These are phyloP conservation scores for Lamproptera curius DNA, from an alignment of 2,888 invertebrate genomes.

Conservation along the genomic window DNA sequence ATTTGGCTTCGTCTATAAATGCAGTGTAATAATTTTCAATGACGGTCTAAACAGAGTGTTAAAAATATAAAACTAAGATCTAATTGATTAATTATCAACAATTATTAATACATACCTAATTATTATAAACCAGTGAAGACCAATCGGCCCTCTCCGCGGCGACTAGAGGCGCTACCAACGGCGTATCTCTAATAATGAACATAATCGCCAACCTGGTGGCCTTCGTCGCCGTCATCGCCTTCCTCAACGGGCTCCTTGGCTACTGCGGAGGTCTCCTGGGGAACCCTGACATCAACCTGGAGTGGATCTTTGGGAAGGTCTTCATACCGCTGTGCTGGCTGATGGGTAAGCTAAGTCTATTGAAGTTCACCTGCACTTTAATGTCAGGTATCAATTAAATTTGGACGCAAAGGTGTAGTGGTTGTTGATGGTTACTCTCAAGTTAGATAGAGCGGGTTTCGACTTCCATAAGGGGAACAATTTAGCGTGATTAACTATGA, in stretches of 20 bases:
- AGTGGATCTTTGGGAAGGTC: conserved; percentile 90
- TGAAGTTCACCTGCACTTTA: too few relatives aligned
- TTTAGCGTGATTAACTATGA: too few relatives aligned
- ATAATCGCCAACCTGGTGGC: conserved; percentile 95
- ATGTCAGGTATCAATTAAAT: too few relatives aligned
- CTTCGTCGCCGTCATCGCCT: conserved; percentile 91
- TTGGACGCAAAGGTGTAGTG: too few relatives aligned
- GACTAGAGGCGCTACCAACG: conserved; percentile 90
- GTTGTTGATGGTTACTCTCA: too few relatives aligned
- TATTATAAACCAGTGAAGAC: conserved; percentile 64
- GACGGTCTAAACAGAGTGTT: too few relatives aligned
- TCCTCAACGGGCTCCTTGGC: conserved; percentile 87
- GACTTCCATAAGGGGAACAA: too few relatives aligned
- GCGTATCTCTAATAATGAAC: conserved; percentile 88
- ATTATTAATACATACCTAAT: not conserved
- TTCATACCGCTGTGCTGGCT: conserved; percentile 94
- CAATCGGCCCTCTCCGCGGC: conserved; percentile 94
- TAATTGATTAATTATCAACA: too few relatives aligned
- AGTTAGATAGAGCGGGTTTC: too few relatives aligned
- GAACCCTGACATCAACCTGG: conserved; percentile 76
- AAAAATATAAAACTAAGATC: too few relatives aligned
- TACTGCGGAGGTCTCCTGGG: conserved; percentile 92
- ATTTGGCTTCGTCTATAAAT: too few relatives aligned
- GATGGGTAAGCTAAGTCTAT: conserved; percentile 87
- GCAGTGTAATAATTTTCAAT: too few relatives aligned